phyloP scores from a whole-genome alignment of 2,797 vertebrate genomes.

The Dermochelys coriacea region DNA sequence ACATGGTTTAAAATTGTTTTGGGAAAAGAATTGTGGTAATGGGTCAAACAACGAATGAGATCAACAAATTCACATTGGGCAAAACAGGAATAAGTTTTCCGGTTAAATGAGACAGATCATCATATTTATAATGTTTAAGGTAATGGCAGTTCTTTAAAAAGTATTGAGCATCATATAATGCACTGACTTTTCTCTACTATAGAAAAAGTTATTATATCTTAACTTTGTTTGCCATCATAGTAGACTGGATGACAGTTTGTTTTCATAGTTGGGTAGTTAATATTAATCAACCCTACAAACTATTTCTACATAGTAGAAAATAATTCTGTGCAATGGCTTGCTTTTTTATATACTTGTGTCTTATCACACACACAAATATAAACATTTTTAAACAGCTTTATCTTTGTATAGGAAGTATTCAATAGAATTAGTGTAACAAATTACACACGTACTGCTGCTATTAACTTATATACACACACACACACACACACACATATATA shows the following conservation, averaged over 20 bases:
- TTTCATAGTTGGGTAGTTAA: background rate
- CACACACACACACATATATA: too few relatives aligned
- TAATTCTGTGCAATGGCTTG: background rate
- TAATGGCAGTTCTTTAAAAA: background rate
- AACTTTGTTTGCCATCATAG: background rate
- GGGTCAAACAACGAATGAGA: background rate
- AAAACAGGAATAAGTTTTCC: background rate
- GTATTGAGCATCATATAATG: background rate
- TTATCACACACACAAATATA: background rate
- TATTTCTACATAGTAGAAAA: background rate
- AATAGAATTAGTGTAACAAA: too few relatives aligned
- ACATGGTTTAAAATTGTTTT: background rate
- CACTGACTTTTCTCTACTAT: background rate
- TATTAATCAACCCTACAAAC: background rate
- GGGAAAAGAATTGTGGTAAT: background rate
- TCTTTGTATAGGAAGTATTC: background rate
- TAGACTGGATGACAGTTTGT: background rate
- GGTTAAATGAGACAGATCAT: background rate
- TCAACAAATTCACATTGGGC: background rate
- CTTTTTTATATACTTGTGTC: too few relatives aligned
- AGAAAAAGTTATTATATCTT: background rate
- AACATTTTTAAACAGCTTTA: background rate
- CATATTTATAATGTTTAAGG: background rate
- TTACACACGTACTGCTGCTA: background rate
- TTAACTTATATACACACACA: too few relatives aligned